Evolutionary conservation across 2,797 vertebrate species (phyloP), one percentile per base, ranked within the genome.

Genomic region (Nyctalus aviator): DNA sequence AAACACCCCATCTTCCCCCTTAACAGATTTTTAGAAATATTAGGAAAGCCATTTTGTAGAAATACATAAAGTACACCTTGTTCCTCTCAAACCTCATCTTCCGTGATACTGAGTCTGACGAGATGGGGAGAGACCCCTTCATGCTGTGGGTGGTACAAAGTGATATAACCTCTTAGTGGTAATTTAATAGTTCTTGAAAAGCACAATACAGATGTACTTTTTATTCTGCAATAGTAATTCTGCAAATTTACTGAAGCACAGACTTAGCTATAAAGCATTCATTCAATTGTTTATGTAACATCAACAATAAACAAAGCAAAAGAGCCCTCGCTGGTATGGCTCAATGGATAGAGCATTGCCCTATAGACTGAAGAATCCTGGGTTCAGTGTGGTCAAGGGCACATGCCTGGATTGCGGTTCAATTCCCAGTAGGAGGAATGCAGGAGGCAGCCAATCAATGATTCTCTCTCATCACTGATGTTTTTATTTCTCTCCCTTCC

Each of bases 61-160:
- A 4, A 6, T 5, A 23, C 7, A 9, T 3, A 46, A 7, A 10
- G 2, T 11, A 3, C 0, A 0, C 30, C 0, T 37, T 2, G 6
- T n/a, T 71, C 14, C 62, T n/a, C 35, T 46, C 59, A 21, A 23
- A 20, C 12, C 13, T 1, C 23, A 1, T 4, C 8, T 5, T 27
- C 8, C 0, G 0, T 18, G 21, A 4, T 15, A 2, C 4, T 50
- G n/a, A 17, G 32, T 15, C 5, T 17, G 25, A 62, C 5, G 4
- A 5, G 3, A 44, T 25, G 14, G 57, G 3, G 37, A 11, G 37
- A 13, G 6, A 1, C 21, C 1, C 66, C 6, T 4, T 59, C 73
- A 10, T 27, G 25, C 15, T 15, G 10, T 13, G 7, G 18, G 50
- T 14, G 21, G 5, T 1, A 18, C 21, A 21, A 68, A 81, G 44